phyloP scores from a whole-genome alignment of 2,888 invertebrate species.

The Plagodis dolabraria region DNA sequence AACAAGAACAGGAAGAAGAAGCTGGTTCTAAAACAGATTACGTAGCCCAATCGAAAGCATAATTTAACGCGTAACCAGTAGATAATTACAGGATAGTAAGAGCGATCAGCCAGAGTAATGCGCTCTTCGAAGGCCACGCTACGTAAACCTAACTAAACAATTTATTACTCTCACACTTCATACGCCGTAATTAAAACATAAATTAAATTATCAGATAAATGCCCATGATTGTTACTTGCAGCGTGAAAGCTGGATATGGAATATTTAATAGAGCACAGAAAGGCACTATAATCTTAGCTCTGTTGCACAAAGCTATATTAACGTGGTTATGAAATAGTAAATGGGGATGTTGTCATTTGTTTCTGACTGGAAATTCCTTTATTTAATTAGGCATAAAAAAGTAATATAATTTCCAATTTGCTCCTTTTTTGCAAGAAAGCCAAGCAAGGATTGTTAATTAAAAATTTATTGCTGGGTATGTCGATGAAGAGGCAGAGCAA shows the following conservation, averaged over 20 bases:
- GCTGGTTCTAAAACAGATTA: too few relatives aligned
- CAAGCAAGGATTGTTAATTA: too few relatives aligned
- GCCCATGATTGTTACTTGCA: constrained; percentile 20
- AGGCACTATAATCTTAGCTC: too few relatives aligned
- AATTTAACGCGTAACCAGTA: background rate
- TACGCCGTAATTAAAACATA: constrained; percentile 58
- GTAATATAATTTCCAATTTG: too few relatives aligned
- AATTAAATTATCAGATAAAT: constrained; percentile 42
- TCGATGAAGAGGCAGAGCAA: too few relatives aligned
- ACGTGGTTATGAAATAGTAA: background rate
- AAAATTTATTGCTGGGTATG: too few relatives aligned
- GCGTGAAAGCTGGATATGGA: constrained; percentile 8
- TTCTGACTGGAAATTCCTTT: too few relatives aligned
- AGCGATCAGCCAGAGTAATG: constrained; percentile 44
- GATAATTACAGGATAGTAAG: constrained; percentile 11
- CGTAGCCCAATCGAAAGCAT: background rate
- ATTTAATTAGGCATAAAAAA: too few relatives aligned
- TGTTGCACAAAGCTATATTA: background rate
- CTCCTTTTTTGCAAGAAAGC: too few relatives aligned
- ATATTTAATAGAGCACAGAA: too few relatives aligned
- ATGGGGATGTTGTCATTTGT: too few relatives aligned
- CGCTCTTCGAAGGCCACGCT: constrained; percentile 53
- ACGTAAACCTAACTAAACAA: constrained; percentile 44
- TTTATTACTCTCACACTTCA: constrained; percentile 60
- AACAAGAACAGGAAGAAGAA: too few relatives aligned